phyloP scores from a whole-genome alignment of 2,888 invertebrate genomes.

The Copidosoma aretas region DNA sequence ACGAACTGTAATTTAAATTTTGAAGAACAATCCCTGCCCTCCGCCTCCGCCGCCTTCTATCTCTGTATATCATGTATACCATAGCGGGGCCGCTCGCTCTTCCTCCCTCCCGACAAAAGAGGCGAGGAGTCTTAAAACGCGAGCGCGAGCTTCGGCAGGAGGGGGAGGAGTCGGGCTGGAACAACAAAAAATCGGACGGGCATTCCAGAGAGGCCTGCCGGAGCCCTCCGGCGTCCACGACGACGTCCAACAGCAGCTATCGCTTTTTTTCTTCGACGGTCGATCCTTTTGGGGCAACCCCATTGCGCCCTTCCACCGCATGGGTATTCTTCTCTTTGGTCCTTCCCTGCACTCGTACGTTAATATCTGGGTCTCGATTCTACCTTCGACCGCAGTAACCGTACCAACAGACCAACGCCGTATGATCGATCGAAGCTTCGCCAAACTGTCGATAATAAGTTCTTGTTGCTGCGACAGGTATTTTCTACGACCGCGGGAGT shows the following conservation, averaged over 20 bases:
- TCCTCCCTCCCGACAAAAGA: conserved; percentile 16
- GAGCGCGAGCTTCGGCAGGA: background rate
- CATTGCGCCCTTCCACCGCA: background rate
- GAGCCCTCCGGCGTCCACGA: conserved; percentile 10
- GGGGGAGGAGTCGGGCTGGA: background rate
- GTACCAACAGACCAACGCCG: no score
- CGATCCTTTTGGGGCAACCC: background rate
- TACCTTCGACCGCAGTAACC: no score
- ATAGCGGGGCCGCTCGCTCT: background rate
- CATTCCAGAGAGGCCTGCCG: conserved; percentile 24
- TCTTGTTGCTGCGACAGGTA: no score
- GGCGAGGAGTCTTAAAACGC: conserved; percentile 9
- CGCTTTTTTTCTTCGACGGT: background rate
- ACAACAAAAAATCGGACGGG: conserved; percentile 12
- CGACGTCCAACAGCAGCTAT: no score
- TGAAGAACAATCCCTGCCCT: conserved; percentile 11
- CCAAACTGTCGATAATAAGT: no score
- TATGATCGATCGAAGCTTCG: no score
- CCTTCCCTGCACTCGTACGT: background rate
- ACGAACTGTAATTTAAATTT: conserved; percentile 33
- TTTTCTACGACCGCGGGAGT: no score
- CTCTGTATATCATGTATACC: no score
- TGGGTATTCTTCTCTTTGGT: background rate
- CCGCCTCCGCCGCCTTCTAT: no score
- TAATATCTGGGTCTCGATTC: no score